These are phyloP conservation scores for Trypoxylus dichotomus DNA, from an alignment of 1,140 invertebrate genomes.

Conservation along the genomic window DNA sequence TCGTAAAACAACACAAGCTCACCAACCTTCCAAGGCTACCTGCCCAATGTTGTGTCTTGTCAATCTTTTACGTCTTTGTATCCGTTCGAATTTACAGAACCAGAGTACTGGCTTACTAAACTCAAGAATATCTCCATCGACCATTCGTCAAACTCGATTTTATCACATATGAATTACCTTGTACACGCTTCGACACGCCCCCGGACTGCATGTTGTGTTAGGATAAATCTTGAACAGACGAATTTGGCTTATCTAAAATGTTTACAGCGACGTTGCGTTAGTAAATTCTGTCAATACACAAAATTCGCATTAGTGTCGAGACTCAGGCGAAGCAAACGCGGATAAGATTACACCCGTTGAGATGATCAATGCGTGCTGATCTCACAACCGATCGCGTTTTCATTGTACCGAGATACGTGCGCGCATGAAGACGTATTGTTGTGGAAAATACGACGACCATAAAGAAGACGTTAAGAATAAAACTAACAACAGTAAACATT, in stretches of 20 bases:
- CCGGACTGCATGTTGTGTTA: background rate
- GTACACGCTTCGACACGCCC: background rate
- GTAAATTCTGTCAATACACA: background rate
- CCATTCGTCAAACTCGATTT: background rate
- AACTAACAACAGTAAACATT: no score
- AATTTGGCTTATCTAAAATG: conserved; percentile 6
- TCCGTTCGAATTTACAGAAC: background rate
- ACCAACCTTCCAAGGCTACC: no score
- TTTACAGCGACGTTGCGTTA: background rate
- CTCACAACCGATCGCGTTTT: background rate
- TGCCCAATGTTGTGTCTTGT: no score
- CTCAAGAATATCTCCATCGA: background rate
- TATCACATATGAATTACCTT: background rate
- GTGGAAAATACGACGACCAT: no score
- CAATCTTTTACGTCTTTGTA: no score
- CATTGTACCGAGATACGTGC: background rate
- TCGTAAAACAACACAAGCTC: no score
- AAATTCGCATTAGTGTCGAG: conserved; percentile 3
- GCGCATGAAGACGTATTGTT: background rate
- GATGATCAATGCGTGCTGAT: background rate
- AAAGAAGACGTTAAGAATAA: no score
- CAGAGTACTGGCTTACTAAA: background rate
- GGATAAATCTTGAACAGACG: background rate
- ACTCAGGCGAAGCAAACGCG: background rate
- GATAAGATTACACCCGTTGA: conserved; percentile 1